Percentiles rank a stretch among this genome's conserved stretches.
These are phyloP conservation scores for Papilio dardanus DNA, from an alignment of 1,140 invertebrate species.

Conservation along the genomic window DNA sequence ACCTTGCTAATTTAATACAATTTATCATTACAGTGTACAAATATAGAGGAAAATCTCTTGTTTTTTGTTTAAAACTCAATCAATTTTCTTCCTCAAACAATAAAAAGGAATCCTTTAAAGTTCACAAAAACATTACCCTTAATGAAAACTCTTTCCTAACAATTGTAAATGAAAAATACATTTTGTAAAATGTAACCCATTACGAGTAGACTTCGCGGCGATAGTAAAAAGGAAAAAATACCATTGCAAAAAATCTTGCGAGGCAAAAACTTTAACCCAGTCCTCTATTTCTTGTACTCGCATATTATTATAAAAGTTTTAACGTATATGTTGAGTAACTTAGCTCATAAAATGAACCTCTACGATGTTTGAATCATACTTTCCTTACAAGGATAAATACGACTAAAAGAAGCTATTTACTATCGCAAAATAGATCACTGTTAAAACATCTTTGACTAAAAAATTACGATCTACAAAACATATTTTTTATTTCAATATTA, in stretches of 20 bases:
- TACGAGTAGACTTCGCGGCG: not conserved
- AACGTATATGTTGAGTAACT: conserved; percentile 3
- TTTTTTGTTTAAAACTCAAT: too few species aligned
- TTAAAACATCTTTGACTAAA: too few species aligned
- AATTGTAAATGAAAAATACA: not conserved
- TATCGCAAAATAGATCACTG: not conserved
- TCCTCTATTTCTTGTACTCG: conserved; percentile 5
- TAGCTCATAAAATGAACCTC: conserved; percentile 17
- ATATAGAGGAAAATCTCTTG: too few species aligned
- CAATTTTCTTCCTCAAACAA: too few species aligned
- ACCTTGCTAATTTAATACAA: too few species aligned
- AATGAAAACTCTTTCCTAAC: not conserved
- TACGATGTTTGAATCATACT: not conserved
- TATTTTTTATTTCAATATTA: too few species aligned
- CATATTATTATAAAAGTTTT: conserved; percentile 21
- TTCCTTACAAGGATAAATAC: not conserved
- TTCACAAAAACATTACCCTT: not conserved
- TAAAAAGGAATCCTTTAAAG: too few species aligned
- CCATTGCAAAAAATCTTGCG: conserved; percentile 18
- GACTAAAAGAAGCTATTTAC: not conserved
- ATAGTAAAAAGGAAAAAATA: not conserved
- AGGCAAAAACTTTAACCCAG: conserved; percentile 33
- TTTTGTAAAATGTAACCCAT: not conserved
- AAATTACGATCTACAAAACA: too few species aligned
- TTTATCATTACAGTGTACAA: too few species aligned